phyloP scores from a whole-genome alignment of 2,113 vertebrate genomes.

The Osmerus eperlanus region DNA sequence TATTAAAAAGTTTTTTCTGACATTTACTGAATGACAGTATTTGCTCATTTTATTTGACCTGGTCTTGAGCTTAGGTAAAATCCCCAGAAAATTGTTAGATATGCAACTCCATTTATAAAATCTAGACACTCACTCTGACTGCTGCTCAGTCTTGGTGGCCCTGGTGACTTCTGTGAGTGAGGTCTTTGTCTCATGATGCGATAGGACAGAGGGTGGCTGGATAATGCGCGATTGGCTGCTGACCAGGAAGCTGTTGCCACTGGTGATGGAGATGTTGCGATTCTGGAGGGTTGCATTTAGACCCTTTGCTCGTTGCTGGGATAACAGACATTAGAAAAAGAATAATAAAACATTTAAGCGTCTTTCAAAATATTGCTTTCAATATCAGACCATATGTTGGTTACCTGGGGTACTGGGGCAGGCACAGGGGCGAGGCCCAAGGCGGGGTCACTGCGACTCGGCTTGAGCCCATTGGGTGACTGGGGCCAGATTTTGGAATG shows the following conservation, averaged over 20 bases:
- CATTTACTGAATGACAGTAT: neutral
- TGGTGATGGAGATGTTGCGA: conserved; percentile 45
- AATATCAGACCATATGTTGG: too few species aligned
- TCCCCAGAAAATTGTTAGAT: neutral
- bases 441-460: conserved; percentile 80
- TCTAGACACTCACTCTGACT: conserved; percentile 39
- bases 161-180: conserved; percentile 30
- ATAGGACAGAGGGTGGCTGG: conserved; percentile 8
- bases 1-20: neutral
- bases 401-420: neutral
- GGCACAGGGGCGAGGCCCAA: conserved; percentile 60
- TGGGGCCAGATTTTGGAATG: conserved; percentile 60
- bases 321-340: neutral
- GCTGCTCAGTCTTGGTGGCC: conserved; percentile 20
- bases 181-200: conserved; percentile 35
- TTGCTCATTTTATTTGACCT: neutral
- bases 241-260: conserved; percentile 16
- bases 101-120: neutral
- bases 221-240: conserved; percentile 35
- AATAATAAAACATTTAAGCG: too few species aligned
- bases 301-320: neutral
- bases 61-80: neutral
- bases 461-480: conserved; percentile 70
- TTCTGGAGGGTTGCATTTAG: conserved; percentile 8
- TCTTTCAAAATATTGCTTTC: too few species aligned